Conservation (phyloP, 35 echinoderm and acorn worm species). For the Ophioderma brevispina region DNA sequence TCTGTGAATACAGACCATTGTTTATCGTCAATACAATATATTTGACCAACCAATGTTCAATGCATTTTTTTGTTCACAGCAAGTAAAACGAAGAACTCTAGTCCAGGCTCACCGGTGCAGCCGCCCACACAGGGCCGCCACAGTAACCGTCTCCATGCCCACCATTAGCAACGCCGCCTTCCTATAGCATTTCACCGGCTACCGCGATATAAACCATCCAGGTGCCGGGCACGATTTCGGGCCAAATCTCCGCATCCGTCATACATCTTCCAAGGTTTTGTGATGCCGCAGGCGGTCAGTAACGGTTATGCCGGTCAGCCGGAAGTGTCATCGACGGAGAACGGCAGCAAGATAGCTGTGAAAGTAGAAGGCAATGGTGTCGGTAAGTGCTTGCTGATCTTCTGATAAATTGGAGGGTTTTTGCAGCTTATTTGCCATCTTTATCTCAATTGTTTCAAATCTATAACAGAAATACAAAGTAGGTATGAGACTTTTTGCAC, state of each 20-base stretch:
- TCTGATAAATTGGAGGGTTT: too few relatives aligned
- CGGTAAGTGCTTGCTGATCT: too few relatives aligned
- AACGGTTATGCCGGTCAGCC: constrained; percentile 54
- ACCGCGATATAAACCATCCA: too few relatives aligned
- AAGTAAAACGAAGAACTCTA: constrained; percentile 78
- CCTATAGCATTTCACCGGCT: constrained; percentile 45
- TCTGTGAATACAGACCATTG: too few relatives aligned
- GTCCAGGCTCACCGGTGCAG: constrained; percentile 78
- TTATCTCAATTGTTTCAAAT: too few relatives aligned
- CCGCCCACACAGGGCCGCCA: constrained; percentile 22
- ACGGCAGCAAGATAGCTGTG: neutral
- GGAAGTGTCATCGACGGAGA: constrained; percentile 15
- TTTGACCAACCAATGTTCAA: too few relatives aligned
- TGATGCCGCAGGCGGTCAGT: constrained; percentile 39
- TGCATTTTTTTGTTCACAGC: constrained; percentile 8
- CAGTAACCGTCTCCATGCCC: constrained; percentile 32
- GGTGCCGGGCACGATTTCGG: neutral
- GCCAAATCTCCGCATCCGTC: constrained; percentile 44
- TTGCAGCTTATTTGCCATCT: too few relatives aligned
- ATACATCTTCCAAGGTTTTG: constrained; percentile 72
- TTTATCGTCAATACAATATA: too few relatives aligned
- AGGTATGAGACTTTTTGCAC: too few relatives aligned
- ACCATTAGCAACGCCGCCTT: constrained; percentile 21
- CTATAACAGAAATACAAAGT: too few relatives aligned
- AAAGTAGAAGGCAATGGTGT: constrained; percentile 30